These are phyloP conservation scores for Bhutanitis thaidina DNA, from an alignment of 2,888 invertebrate species.

Conservation along the genomic window DNA sequence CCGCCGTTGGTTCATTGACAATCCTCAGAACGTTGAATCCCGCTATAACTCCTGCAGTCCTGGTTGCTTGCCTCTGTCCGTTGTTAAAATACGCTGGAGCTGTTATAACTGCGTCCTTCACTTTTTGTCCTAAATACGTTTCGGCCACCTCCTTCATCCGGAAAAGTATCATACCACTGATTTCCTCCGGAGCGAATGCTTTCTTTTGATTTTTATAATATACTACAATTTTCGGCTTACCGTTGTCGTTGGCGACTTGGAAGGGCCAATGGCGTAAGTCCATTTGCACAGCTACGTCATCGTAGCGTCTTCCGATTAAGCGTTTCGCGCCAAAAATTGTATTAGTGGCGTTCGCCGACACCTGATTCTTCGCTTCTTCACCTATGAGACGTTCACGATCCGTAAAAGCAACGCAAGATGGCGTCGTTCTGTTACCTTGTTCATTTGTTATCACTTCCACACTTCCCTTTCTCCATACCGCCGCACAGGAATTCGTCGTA, in stretches of 20 bases:
- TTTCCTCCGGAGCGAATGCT: conserved; percentile 55
- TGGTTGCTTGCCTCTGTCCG: conserved; percentile 54
- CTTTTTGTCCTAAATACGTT: conserved; percentile 40
- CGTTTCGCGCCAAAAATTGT: conserved; percentile 59
- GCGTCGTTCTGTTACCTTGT: conserved; percentile 52
- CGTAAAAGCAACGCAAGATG: conserved; percentile 59
- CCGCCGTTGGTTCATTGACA: conserved; percentile 59
- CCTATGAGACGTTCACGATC: conserved; percentile 48
- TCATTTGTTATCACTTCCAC: conserved; percentile 59
- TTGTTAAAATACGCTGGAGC: conserved; percentile 64
- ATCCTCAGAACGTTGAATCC: conserved; percentile 55
- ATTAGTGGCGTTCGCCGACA: conserved; percentile 46
- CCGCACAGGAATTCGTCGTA: conserved; percentile 55
- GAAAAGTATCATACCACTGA: conserved; percentile 55
- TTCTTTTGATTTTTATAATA: conserved; percentile 45
- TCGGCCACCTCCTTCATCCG: conserved; percentile 59
- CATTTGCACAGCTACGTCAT: conserved; percentile 54
- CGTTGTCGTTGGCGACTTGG: conserved; percentile 44
- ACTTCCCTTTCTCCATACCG: conserved; percentile 49
- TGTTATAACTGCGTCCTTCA: conserved; percentile 56
- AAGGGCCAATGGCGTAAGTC: conserved; percentile 54
- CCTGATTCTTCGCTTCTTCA: conserved; percentile 56
- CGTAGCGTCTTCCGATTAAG: conserved; percentile 51
- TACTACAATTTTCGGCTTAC: conserved; percentile 54
- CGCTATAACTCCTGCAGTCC: conserved; percentile 47